Evolutionary conservation across 2,888 invertebrate species (phyloP).

Genomic region (Plebejus argus): DNA sequence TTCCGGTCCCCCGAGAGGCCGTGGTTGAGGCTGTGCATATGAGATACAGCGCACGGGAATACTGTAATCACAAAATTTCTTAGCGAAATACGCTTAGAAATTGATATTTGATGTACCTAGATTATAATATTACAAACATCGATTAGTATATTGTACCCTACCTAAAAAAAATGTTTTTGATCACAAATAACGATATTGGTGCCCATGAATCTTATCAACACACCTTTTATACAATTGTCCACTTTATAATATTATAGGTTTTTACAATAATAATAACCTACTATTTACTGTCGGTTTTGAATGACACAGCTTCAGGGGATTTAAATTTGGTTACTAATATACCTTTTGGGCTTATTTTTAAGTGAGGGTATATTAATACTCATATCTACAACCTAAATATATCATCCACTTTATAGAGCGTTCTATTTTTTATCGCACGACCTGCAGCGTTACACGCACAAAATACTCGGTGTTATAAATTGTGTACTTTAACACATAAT

Average conservation of each 20-base stretch:
- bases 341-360: too few species aligned
- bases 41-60: conserved; percentile 62
- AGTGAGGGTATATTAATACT: background rate
- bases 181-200: too few species aligned
- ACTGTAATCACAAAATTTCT: conserved; percentile 62
- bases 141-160: background rate
- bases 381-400: background rate
- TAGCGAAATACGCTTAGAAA: conserved; percentile 40
- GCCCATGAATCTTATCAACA: too few species aligned
- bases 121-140: background rate
- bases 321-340: too few species aligned
- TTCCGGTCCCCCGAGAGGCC: conserved; percentile 51
- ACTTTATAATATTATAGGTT: too few species aligned
- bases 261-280: too few species aligned
- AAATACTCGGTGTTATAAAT: conserved; percentile 9
- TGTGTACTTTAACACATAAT: conserved; percentile 9
- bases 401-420: background rate
- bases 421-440: background rate
- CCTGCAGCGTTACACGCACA: conserved; percentile 7
- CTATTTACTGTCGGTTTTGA: too few species aligned
- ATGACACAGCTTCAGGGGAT: too few species aligned
- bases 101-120: background rate
- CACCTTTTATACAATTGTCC: too few species aligned
- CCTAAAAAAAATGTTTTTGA: too few species aligned
- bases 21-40: conserved; percentile 66